Evolutionary conservation across 2,888 invertebrate species (phyloP), one percentile per base, ranked within the genome.

Genomic region (Brachylomia viminalis): DNA sequence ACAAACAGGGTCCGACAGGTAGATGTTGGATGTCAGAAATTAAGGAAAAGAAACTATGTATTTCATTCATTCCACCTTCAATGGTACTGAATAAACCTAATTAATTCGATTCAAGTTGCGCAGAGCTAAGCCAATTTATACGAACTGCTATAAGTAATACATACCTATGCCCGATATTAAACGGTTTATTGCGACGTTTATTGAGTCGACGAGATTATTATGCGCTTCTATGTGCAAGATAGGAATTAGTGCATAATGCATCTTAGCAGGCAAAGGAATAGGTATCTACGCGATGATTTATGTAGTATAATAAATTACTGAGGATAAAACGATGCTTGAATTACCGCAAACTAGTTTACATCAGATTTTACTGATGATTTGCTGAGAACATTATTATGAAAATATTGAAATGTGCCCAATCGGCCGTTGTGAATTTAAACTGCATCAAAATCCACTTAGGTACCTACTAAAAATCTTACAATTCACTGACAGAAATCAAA

Each of bases 161-260:
- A 58, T 75, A 78, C 66, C 38, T 73, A 61, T 58, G 64, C 47
- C 27, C 72, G 68, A 77, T 83, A 85, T 77, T 68, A 73, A 76
- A 73, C 54, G 15, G 38, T 68, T 82, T 76, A 85, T 85, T 75
- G 69, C 72, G 77, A 38, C 69, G 66, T 67, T 85, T 77, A 82
- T 77, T 54, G 67, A 47, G 27, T 61, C 71, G 42, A 72, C 33
- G 38, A 74, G 68, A 82, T 82, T 74, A 74, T 62, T 72, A 82
- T 85, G 78, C 54, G 73, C 78, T 77, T 82, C 70, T 69, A 71
- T 52, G 72, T 58, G 52, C 65, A 52, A 70, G 54, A 65, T 71
- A 65, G 11, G 52, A 62, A 73, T 70, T 67, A 84, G 65, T 74
- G 49, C 33, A 75, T 67, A 62, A 81, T 68, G 23, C 52, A 59